Evolutionary conservation across 2,113 vertebrate genomes (phyloP).

Genomic region (Ascaphus truei): DNA sequence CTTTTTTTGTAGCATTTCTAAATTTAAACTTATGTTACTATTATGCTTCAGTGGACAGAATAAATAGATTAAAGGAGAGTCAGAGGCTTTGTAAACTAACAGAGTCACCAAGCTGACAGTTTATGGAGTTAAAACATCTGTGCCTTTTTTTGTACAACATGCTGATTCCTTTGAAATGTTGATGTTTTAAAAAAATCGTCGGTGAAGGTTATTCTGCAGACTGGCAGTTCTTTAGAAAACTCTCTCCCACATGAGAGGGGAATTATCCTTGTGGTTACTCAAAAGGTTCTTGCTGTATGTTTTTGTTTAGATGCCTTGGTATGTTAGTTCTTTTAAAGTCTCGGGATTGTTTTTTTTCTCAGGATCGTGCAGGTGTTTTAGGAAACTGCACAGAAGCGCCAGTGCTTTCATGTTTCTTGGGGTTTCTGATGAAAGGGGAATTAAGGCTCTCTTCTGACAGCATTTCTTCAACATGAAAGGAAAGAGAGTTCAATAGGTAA

Average conservation of each 20-base stretch:
- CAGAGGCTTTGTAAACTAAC: constrained; percentile 9
- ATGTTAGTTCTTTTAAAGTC: constrained; percentile 48
- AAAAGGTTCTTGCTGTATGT: constrained; percentile 34
- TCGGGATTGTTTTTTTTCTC: constrained; percentile 36
- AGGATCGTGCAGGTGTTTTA: constrained; percentile 47
- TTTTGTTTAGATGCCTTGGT: constrained; percentile 43
- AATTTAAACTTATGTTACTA: not conserved
- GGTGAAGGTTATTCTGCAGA: constrained; percentile 38
- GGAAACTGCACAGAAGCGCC: constrained; percentile 39
- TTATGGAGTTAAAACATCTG: constrained; percentile 27
- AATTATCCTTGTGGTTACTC: constrained; percentile 49
- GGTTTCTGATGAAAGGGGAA: constrained; percentile 54
- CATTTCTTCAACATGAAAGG: constrained; percentile 25
- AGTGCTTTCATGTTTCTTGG: constrained; percentile 51
- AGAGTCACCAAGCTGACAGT: constrained; percentile 23
- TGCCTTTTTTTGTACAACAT: constrained; percentile 18
- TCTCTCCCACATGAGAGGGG: constrained; percentile 49
- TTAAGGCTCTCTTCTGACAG: constrained; percentile 40
- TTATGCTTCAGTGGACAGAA: constrained; percentile 18
- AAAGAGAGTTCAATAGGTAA: constrained; percentile 36
- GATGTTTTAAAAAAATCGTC: constrained; percentile 37
- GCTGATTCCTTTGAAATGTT: constrained; percentile 43
- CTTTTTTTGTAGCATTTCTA: constrained; percentile 14
- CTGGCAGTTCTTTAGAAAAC: constrained; percentile 45
- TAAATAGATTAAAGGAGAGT: constrained; percentile 25